Base-by-base conservation (phyloP, 2,113 vertebrate genomes). In the Lepidiolamprologus cunningtoni region DNA sequence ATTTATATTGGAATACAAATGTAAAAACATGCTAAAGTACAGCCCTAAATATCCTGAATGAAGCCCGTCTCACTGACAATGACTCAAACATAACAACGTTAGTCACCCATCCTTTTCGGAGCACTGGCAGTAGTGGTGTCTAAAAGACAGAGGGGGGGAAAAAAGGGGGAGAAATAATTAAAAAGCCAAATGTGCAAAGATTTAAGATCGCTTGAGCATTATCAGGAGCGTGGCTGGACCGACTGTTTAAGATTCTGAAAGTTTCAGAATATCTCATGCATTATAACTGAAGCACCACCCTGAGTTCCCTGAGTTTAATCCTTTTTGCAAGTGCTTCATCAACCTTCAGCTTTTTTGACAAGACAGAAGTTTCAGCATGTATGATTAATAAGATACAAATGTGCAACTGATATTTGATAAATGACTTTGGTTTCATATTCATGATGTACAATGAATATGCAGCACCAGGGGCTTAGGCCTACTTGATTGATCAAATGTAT, bases 321-420 rank as follows among this genome's bases (percentile, higher is more conserved):
- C 89, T 93, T 92, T 84, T 82, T 89, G 81, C 90, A 79, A 94
- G 93, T 88, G 91, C 92, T 95, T 93, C 94, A 95, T 96, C 95
- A 95, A 93, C 94, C 94, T 93, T 93, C 90, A 95, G 90, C 90
- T 89, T 92, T 93, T 89, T 57, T 94, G 94, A 94, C 93, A 92
- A 92, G 91, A 93, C 92, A 94, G 91, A 94, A 90, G 93, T 95
- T 93, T 94, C 88, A 89, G 93, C 92, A 89, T 94, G 91, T 94
- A 93, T 96, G 95, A 96, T 95, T 96, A 95, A 96, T 96, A 95
- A 94, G 93, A 94, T 94, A 95, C 93, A 95, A 95, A 95, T 95
- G 94, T 92, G 92, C 92, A 91, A 93, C 90, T 94, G 94, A 96
- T 96, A 94, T 94, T 95, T 95, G 95, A 96, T 94, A 92, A 95